Base-by-base conservation (phyloP, 2,888 invertebrate genomes). In the Acheta domesticus region DNA sequence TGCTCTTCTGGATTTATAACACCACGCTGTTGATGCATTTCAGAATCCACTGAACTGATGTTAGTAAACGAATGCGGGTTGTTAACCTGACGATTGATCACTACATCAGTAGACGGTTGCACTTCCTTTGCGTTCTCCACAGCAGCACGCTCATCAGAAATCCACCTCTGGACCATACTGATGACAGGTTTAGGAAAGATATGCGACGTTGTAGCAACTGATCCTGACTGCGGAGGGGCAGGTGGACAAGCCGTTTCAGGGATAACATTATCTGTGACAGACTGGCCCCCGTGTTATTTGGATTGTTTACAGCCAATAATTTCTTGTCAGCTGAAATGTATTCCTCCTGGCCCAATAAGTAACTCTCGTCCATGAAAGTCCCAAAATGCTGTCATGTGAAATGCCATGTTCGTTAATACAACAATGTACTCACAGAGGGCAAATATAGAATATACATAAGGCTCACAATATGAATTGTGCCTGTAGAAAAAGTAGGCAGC, bases 391-490 rank as follows among this genome's bases (percentile, higher is more conserved):
- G 97, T 96, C 88, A 94, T 92, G 86, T 98, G 98, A 87, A 94
- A 98, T 83, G 91, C 92, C 90, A 98, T 97, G 86, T 98, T 98
- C 83, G 96, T 94, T 78, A 97, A 87, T 20, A 98, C 96, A 76
- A 97, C 96, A 82, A 96, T 89, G 86, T 98, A 99, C 88, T 99
- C 98, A 81, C 93, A 92, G 80, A 96, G 89, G 48, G 97, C 96
- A 88, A 98, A 98, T 87, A 95, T 88, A 49, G 96, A 95, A 88
- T 98, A 98, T 83, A 97, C 97, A 96, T 96, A 94, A 75, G 96
- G 93, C 89, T 99, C 98, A 88, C 98, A 99, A 83, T 93, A 91
- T 48, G 91, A 90, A 87, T 98, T 98, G 86, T 98, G 98, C 83
- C 98, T 90, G 84, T 95, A 89, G 86, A 96, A 99, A 85, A 94